Evolutionary conservation across 2,113 vertebrate genomes (phyloP).

Genomic region (Glaucomys volans): DNA sequence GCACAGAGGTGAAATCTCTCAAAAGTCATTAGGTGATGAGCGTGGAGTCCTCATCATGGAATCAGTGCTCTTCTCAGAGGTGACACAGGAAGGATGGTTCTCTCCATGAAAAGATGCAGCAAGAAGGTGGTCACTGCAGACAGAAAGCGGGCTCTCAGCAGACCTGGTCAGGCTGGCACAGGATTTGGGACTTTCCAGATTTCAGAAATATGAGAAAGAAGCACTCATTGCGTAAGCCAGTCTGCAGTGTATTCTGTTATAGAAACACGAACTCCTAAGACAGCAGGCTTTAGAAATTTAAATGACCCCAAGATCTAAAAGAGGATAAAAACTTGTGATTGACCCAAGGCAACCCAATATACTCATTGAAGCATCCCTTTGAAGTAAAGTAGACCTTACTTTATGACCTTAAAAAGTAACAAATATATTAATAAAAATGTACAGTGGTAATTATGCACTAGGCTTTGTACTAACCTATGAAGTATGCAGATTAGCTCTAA

Average conservation of each 20-base stretch:
- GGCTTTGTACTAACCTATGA: not conserved
- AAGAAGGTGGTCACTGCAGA: rapidly evolving
- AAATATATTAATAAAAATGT: not conserved
- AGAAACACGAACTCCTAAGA: not conserved
- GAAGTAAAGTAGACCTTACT: not conserved
- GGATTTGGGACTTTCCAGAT: not conserved
- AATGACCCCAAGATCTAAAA: not conserved
- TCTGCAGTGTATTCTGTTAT: not conserved
- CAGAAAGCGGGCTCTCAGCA: no score
- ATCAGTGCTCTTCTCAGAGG: not conserved
- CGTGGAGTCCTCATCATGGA: not conserved
- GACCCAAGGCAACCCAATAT: not conserved
- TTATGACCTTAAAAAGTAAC: not conserved
- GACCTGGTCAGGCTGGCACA: not conserved
- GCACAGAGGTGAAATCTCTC: not conserved
- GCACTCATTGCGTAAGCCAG: not conserved
- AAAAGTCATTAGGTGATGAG: not conserved
- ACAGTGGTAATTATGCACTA: not conserved
- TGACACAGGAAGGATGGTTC: not conserved
- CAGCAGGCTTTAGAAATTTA: not conserved
- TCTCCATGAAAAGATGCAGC: not conserved
- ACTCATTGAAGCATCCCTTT: not conserved
- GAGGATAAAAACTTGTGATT: not conserved
- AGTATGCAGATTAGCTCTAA: not conserved
- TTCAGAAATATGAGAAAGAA: not conserved